These are phyloP conservation scores for Centruroides vittatus DNA, from an alignment of 1,140 invertebrate genomes.

Conservation along the genomic window DNA sequence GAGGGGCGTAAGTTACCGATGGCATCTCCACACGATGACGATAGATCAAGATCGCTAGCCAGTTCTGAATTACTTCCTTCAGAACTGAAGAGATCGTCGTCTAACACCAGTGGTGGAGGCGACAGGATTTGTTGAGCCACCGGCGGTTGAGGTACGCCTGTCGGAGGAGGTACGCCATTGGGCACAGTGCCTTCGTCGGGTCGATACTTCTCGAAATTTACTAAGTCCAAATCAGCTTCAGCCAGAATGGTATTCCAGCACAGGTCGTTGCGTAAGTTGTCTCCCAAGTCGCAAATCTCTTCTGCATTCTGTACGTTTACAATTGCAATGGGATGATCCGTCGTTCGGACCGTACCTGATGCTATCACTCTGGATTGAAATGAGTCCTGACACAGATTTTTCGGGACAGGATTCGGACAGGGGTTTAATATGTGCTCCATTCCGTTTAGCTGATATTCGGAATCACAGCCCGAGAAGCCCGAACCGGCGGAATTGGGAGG, in stretches of 20 bases:
- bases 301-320: too few relatives aligned
- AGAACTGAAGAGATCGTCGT: constrained; percentile 13
- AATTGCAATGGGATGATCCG: too few relatives aligned
- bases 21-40: neutral
- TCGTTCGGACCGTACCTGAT: too few relatives aligned
- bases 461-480: neutral
- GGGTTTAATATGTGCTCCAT: too few relatives aligned
- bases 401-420: too few relatives aligned
- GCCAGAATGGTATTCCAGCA: constrained; percentile 35
- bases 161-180: constrained; percentile 2
- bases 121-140: constrained; percentile 5
- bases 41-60: constrained; percentile 10
- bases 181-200: neutral
- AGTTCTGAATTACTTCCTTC: constrained; percentile 11
- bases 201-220: constrained; percentile 26
- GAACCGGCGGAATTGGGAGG: constrained; percentile 11
- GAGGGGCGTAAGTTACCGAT: neutral
- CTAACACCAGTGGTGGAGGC: constrained; percentile 10
- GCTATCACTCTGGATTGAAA: too few relatives aligned
- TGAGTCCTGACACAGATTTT: too few relatives aligned
- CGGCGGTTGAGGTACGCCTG: neutral
- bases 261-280: constrained; percentile 21
- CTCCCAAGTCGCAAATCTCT: too few relatives aligned
- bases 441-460: too few relatives aligned
- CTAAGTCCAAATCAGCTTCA: constrained; percentile 27